These are phyloP conservation scores for Ormia ochracea DNA, from an alignment of 2,888 invertebrate species.

Conservation along the genomic window DNA sequence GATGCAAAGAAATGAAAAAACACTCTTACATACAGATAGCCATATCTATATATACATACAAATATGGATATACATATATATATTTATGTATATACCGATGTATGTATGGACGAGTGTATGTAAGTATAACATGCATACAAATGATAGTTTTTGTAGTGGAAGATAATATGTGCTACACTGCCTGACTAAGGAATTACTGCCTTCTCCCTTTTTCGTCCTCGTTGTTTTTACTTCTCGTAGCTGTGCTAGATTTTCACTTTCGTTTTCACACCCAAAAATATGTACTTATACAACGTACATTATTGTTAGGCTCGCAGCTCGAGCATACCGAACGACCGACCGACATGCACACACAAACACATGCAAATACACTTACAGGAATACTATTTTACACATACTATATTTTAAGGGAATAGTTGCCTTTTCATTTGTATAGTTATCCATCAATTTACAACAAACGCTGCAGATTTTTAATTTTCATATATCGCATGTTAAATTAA, in stretches of 20 bases:
- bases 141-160: neutral
- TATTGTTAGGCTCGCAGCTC: constrained; percentile 30
- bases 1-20: neutral
- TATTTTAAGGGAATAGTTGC: neutral
- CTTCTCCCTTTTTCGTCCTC: constrained; percentile 58
- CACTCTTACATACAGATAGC: neutral
- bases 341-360: constrained; percentile 17
- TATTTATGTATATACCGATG: too few relatives aligned
- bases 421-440: neutral
- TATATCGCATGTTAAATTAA: neutral
- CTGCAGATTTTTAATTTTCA: neutral
- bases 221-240: constrained; percentile 54
- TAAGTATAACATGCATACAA: too few relatives aligned
- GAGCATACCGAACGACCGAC: constrained; percentile 31
- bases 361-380: constrained; percentile 15
- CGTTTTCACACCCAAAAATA: constrained; percentile 74
- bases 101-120: too few relatives aligned
- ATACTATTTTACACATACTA: constrained; percentile 18
- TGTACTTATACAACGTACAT: constrained; percentile 58
- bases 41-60: too few relatives aligned
- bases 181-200: constrained; percentile 41
- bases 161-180: neutral
- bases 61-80: too few relatives aligned
- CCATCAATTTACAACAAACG: constrained; percentile 3
- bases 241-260: constrained; percentile 74